phyloP scores from a whole-genome alignment of 1,140 invertebrate genomes.

The Leptinotarsa lineolata region DNA sequence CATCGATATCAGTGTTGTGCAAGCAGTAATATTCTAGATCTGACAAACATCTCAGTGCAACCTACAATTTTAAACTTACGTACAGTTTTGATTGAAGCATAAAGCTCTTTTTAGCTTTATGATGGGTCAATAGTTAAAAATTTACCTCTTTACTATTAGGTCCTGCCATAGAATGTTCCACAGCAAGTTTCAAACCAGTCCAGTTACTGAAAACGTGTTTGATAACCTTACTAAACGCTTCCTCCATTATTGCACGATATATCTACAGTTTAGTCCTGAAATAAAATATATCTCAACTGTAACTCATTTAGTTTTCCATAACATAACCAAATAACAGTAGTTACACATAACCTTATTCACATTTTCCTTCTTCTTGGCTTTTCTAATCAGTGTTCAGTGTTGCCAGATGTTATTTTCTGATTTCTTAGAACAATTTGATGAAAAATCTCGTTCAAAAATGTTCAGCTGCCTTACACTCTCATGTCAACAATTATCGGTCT shows the following conservation, averaged over 20 bases:
- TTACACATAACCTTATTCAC: no score
- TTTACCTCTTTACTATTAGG: conserved; percentile 64
- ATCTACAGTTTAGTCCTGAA: no score
- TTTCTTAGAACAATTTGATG: no score
- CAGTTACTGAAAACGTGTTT: conserved; percentile 68
- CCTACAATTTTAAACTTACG: conserved; percentile 51
- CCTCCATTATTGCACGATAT: not conserved
- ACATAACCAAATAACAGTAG: no score
- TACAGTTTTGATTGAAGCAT: not conserved
- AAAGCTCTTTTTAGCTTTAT: not conserved
- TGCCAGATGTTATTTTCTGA: no score
- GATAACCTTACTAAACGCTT: conserved; percentile 61
- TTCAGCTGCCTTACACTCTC: no score
- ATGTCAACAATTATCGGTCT: no score
- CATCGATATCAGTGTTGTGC: conserved; percentile 61
- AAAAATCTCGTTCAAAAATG: no score
- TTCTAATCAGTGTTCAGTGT: no score
- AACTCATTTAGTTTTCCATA: no score
- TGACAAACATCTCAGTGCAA: conserved; percentile 63
- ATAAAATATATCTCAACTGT: no score
- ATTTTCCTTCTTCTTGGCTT: no score
- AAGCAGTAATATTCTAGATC: conserved; percentile 65
- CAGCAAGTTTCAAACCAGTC: conserved; percentile 66
- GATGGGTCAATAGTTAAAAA: not conserved
- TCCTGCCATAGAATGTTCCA: conserved; percentile 69